Evolutionary conservation across 2,888 invertebrate species (phyloP), one percentile per base, ranked within the genome.

Genomic region (Hesperia comma): DNA sequence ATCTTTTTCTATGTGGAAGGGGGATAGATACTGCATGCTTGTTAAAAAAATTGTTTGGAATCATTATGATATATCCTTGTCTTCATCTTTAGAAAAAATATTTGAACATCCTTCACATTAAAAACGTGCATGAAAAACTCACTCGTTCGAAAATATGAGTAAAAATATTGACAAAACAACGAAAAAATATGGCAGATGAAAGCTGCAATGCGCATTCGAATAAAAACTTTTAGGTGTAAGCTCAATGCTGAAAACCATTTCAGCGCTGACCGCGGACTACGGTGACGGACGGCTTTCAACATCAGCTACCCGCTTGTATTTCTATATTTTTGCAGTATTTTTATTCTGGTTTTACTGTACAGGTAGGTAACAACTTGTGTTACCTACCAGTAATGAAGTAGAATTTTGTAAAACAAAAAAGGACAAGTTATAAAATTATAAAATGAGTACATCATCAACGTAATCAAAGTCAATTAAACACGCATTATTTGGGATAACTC

Each of bases 201-300:
- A 61, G 60, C 60, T 61, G 60, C 60, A 61, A 7, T 61, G 49
- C 60, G 60, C 60, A 60, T 32, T 49, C 10, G 33, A 49, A 60
- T 33, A 57, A 57, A 46, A 57, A 49, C 49, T 49, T 15, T 58
- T 58, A 21, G n/a, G n/a, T 26, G 26, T 26, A 26, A 26, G 6
- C 26, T 32, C 14, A 26, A 32, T 32, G n/a, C 26, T 32, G 53
- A 32, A 53, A 53, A 14, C 53, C 26, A 53, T n/a, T 53, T 53
- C 14, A 12, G 14, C 0, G 6, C 6, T 10, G n/a, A 53, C 53
- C 26, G 53, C 53, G 26, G 2, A 53, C 26, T 14, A 32, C 3
- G 49, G 26, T 53, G 53, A 53, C 1, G 0, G 26, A 3, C n/a
- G 53, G 53, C 3, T 53, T 53, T 53, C 53, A 53, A 19, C 49